Conservation (phyloP, 2,888 invertebrate species). For the Boloria euphrosyne region DNA sequence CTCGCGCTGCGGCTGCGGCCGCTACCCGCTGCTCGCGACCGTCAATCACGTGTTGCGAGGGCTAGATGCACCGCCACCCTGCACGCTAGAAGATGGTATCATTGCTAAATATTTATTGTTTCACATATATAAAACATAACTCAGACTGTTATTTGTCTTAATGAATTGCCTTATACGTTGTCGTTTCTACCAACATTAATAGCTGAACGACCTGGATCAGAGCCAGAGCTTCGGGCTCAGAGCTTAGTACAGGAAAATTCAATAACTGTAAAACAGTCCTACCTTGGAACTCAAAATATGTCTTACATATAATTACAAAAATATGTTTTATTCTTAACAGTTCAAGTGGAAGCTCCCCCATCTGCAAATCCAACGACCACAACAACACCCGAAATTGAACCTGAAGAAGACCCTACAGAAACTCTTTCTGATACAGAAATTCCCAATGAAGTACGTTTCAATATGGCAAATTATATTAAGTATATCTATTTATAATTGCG, state of each 20-base stretch:
- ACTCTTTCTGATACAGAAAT: conserved; percentile 37
- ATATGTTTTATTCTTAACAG: conserved; percentile 26
- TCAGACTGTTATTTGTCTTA: too few species aligned
- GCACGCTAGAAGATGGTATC: conserved; percentile 68
- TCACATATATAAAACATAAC: not conserved
- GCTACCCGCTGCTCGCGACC: conserved; percentile 89
- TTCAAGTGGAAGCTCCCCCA: conserved; percentile 41
- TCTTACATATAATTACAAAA: not conserved
- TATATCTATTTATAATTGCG: too few species aligned
- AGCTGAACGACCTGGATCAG: too few species aligned
- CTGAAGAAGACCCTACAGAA: conserved; percentile 31
- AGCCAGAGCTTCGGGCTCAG: not conserved
- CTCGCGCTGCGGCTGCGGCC: conserved; percentile 88
- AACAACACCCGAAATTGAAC: conserved; percentile 24
- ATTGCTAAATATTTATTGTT: conserved; percentile 1
- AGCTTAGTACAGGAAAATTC: not conserved
- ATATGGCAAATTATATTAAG: not conserved
- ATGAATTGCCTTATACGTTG: too few species aligned
- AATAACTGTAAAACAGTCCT: too few species aligned
- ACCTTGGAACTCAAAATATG: too few species aligned
- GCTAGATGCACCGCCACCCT: conserved; percentile 84
- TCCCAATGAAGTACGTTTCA: conserved; percentile 26
- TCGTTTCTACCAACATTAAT: too few species aligned
- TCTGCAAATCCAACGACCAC: conserved; percentile 24
- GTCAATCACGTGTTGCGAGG: conserved; percentile 91